Percentiles rank a stretch among this genome's conserved stretches.
These are phyloP conservation scores for Trachythela sp. DNA, from an alignment of 64 coral and sea anemone species.

Conservation along the genomic window DNA sequence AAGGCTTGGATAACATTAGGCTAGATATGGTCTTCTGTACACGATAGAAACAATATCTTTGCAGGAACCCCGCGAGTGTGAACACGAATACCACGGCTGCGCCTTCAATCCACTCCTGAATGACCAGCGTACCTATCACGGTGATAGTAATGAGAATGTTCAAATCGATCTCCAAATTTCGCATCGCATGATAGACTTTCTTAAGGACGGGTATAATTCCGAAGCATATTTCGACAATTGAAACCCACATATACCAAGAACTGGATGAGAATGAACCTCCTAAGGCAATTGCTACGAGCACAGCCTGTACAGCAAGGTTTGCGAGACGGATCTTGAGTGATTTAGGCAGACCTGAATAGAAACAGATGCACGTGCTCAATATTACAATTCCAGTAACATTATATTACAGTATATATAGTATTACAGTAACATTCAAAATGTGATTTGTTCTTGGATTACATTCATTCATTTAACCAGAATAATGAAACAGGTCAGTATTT, in stretches of 20 bases:
- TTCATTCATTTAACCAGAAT: too few species aligned
- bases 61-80: constrained; percentile 62
- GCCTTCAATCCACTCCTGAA: constrained; percentile 84
- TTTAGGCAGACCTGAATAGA: constrained; percentile 21
- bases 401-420: too few species aligned
- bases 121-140: constrained; percentile 68
- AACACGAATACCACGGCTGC: constrained; percentile 91
- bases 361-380: too few species aligned
- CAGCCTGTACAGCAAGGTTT: constrained; percentile 60
- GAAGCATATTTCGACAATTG: constrained; percentile 79
- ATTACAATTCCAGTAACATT: too few species aligned
- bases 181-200: not conserved
- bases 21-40: constrained; percentile 86
- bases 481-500: too few species aligned
- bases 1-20: constrained; percentile 86
- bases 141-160: constrained; percentile 78
- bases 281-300: constrained; percentile 46
- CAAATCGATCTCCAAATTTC: constrained; percentile 53
- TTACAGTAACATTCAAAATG: too few species aligned
- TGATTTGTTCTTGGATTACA: too few species aligned
- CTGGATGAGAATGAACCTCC: constrained; percentile 32
- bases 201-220: constrained; percentile 65
- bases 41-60: constrained; percentile 70
- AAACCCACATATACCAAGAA: constrained; percentile 74
- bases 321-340: constrained; percentile 37